These are phyloP conservation scores for Dynastes tityus DNA, from an alignment of 2,888 invertebrate genomes.

Conservation along the genomic window DNA sequence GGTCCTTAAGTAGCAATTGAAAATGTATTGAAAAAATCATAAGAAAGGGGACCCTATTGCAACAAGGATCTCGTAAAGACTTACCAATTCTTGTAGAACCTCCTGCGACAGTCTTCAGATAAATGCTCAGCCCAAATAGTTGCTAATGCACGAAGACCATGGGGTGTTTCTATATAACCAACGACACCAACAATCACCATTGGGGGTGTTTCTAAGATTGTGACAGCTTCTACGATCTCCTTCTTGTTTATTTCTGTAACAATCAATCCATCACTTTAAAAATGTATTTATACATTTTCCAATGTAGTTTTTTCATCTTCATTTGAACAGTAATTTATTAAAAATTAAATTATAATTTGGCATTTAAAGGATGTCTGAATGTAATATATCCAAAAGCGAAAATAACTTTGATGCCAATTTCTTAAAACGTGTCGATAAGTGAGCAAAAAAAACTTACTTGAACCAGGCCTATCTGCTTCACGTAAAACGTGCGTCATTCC, in stretches of 20 bases:
- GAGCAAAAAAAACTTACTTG: slow-evolving; percentile 82
- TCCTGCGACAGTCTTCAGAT: slow-evolving; percentile 97
- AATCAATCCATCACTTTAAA: neutral
- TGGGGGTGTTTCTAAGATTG: slow-evolving; percentile 97
- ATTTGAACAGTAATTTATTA: too few relatives aligned
- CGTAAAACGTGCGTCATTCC: slow-evolving; percentile 99
- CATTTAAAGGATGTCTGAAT: too few relatives aligned
- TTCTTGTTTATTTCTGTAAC: slow-evolving; percentile 97
- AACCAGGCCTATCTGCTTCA: slow-evolving; percentile 98
- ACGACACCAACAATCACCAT: slow-evolving; percentile 98
- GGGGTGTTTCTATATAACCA: slow-evolving; percentile 99
- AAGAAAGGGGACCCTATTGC: slow-evolving; percentile 62
- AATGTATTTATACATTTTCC: too few relatives aligned
- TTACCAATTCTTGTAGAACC: slow-evolving; percentile 99
- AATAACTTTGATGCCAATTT: too few relatives aligned
- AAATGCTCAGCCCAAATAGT: slow-evolving; percentile 99
- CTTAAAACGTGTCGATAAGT: too few relatives aligned
- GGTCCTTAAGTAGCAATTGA: too few relatives aligned
- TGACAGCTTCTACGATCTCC: slow-evolving; percentile 99
- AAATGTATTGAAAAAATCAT: slow-evolving; percentile 34
- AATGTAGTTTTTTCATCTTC: too few relatives aligned
- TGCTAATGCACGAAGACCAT: slow-evolving; percentile 94
- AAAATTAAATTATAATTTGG: too few relatives aligned
- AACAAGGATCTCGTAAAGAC: slow-evolving; percentile 56
- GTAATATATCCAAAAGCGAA: too few relatives aligned